phyloP scores from a whole-genome alignment of 2,113 vertebrate genomes.

The Spermophilus dauricus region DNA sequence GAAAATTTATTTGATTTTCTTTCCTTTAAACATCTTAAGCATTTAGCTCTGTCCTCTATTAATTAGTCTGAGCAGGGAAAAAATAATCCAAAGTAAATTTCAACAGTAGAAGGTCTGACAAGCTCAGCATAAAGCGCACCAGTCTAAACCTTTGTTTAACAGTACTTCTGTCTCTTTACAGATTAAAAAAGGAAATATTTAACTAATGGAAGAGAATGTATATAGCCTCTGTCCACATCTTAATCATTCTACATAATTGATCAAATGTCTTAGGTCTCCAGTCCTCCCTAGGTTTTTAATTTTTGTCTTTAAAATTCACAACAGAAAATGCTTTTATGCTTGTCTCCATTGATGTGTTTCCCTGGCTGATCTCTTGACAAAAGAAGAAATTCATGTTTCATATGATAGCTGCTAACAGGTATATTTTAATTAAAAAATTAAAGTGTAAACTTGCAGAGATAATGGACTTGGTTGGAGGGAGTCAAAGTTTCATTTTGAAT shows the following conservation, averaged over 20 bases:
- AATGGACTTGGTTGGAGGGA: constrained; percentile 5
- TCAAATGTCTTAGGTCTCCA: constrained; percentile 57
- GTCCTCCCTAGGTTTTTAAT: constrained; percentile 22
- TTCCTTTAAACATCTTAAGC: constrained; percentile 27
- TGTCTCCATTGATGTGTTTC: constrained; percentile 6
- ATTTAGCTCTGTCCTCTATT: constrained; percentile 34
- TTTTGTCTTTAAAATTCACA: constrained; percentile 49
- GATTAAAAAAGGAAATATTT: constrained; percentile 71
- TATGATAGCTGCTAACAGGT: constrained; percentile 24
- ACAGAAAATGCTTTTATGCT: constrained; percentile 12
- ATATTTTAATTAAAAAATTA: constrained; percentile 55
- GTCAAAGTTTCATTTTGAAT: not conserved
- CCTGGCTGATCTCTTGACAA: not conserved
- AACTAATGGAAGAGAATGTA: constrained; percentile 69
- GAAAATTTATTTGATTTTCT: constrained; percentile 29
- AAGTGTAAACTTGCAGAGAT: constrained; percentile 64
- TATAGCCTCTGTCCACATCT: constrained; percentile 65
- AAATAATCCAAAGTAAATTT: constrained; percentile 56
- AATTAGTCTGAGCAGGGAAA: constrained; percentile 61
- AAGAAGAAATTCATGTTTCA: constrained; percentile 22
- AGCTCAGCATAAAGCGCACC: not conserved
- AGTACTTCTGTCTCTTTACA: not conserved
- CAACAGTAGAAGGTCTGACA: not conserved
- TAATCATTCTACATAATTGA: constrained; percentile 68
- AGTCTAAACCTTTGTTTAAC: constrained; percentile 62